Base-by-base conservation (phyloP, 2,113 vertebrate genomes). In the Platysternon megacephalum region DNA sequence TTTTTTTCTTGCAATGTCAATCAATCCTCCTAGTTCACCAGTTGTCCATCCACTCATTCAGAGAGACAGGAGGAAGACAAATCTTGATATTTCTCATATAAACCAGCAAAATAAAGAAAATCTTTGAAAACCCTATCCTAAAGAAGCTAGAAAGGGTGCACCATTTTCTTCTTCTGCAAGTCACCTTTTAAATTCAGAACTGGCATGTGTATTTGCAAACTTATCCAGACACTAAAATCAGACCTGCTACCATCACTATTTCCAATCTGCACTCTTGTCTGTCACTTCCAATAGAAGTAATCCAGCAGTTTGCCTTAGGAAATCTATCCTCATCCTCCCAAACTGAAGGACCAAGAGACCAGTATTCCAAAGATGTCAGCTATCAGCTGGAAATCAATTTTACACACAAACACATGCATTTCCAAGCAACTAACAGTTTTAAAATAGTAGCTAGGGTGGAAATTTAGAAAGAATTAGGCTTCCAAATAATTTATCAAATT, bases 11-110 rank as follows among this genome's bases (percentile, higher is more conserved):
- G 26, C 56, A 29, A 55, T 26, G 28, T 58, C 56, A 28, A 5
- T 58, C 56, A 58, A 29, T 58, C 56, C 11, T 58, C 53, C 56
- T 58, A 79, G 46, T 24, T 91, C 74, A 13, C 5, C 53, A 32
- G 8, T 42, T 91, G 35, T 51, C 86, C 46, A 24, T 42, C 44
- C 29, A 35, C 56, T 61, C 49, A 89, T 32, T 17, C 53, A 49
- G 58, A 83, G 3, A 0, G 0, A 87, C 13, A 68, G n/a, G 85
- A 87, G 7, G 82, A 17, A 65, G 0, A 74, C 16, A 2, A 39
- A 58, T 22, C 14, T 9, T 4, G 48, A 24, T n/a, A 84, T 55
- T 88, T 61, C 53, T 79, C 79, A 74, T 76, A 56, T 6, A 58
- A 90, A 44, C 32, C n/a, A 83, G 9, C 26, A 68, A 56, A 56